phyloP scores from a whole-genome alignment of 2,888 invertebrate species.

The Acleris sparsana region DNA sequence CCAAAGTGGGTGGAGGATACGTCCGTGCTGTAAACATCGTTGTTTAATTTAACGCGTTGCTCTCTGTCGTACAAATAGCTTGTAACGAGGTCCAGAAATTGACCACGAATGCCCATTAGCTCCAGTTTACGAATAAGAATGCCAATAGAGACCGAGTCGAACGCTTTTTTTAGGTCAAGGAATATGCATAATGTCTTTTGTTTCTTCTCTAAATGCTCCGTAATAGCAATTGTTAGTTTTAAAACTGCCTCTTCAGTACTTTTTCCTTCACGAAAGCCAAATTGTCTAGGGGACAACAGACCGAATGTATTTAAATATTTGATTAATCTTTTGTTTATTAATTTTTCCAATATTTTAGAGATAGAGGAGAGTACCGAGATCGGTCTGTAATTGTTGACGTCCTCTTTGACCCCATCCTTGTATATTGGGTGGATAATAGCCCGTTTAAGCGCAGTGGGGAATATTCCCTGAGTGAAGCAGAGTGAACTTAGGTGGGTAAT shows the following conservation, averaged over 20 bases:
- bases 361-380: not conserved
- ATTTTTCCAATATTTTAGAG: not conserved
- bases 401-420: too few species aligned
- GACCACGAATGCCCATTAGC: too few species aligned
- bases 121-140: too few species aligned
- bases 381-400: too few species aligned
- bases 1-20: too few species aligned
- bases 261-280: constrained; percentile 7
- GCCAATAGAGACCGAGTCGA: too few species aligned
- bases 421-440: not conserved
- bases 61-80: too few species aligned
- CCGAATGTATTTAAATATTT: not conserved
- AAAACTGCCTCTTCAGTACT: constrained; percentile 4
- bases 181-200: not conserved
- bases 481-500: not conserved
- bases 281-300: constrained; percentile 5
- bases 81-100: too few species aligned
- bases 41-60: too few species aligned
- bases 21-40: too few species aligned
- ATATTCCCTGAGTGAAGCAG: constrained; percentile 1
- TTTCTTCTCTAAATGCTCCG: not conserved
- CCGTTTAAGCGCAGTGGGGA: not conserved
- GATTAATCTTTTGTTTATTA: constrained; percentile 1
- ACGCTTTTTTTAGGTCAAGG: not conserved
- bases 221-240: not conserved